Evolutionary conservation across 2,888 invertebrate species (phyloP), one percentile per base, ranked within the genome.

Genomic region (Shargacucullia verbasci): DNA sequence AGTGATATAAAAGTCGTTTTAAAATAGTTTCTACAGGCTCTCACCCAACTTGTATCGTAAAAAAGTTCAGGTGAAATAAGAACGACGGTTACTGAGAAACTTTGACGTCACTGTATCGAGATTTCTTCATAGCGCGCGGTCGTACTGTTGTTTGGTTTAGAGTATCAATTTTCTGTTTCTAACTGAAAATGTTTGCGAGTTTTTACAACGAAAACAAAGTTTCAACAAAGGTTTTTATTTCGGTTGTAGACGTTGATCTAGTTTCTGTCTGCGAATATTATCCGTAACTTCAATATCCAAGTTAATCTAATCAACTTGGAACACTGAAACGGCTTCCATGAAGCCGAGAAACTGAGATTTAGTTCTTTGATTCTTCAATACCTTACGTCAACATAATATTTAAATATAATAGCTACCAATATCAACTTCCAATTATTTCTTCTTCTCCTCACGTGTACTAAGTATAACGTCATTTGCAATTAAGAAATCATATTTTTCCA

Each of bases 1-100:
- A 80, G 84, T 80, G 79, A 81, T 84, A 86, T 88, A 86, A 87
- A 87, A 88, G 82, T 85, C 73, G 82, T 83, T 88, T 84, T 81
- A 86, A 87, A 89, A 87, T 86, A 86, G 87, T 86, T 84, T 58
- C 66, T 63, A 50, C 63, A 76, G 61, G 72, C 68, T 70, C 67
- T 63, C 58, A 60, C 43, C 57, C 52, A 80, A 84, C 79, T 84
- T 82, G 76, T 76, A 81, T 81, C 84, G 82, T 85, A 83, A 84
- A 86, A 84, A 82, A 81, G 85, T 84, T 79, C 76, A 79, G 78
- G 78, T 74, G 70, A 59, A 64, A 71, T 59, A 72, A 73, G 50
- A 56, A 73, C 70, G 65, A 57, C 61, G 59, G 57, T 78, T 77
- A 70, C 76, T 61, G 59, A 48, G 54, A 63, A 70, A 66, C 58